Conservation (phyloP, 2,113 vertebrate genomes). For the Vidua chalybeata region DNA sequence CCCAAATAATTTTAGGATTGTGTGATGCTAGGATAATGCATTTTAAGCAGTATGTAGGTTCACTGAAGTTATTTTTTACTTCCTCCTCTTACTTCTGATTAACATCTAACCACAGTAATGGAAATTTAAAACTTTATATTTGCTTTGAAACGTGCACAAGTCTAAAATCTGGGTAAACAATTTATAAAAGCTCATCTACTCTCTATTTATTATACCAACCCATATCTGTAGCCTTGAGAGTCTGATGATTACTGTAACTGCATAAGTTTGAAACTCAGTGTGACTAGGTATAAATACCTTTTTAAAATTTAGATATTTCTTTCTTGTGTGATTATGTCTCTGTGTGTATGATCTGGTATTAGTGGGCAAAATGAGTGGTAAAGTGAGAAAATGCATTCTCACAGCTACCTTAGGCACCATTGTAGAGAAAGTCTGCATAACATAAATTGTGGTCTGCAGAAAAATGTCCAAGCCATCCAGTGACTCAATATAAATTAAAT, state of each 20-base stretch:
- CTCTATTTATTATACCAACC: not conserved
- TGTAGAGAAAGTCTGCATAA: not conserved
- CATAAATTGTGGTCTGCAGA: not conserved
- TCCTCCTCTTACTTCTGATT: constrained; percentile 17
- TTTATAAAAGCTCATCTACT: not conserved
- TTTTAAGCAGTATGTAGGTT: constrained; percentile 1
- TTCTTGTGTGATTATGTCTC: not conserved
- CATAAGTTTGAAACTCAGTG: not conserved
- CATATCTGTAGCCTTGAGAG: not conserved
- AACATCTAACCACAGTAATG: not conserved
- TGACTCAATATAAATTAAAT: not conserved
- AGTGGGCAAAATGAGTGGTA: not conserved
- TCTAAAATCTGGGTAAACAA: not conserved
- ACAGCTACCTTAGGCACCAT: not conserved
- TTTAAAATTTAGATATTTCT: not conserved
- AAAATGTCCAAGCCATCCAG: not conserved
- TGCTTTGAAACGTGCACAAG: not conserved
- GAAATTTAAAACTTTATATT: not conserved
- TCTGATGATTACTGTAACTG: not conserved
- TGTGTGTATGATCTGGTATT: not conserved
- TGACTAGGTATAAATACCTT: not conserved
- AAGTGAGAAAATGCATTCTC: not conserved
- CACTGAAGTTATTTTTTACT: constrained; percentile 28
- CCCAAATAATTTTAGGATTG: not conserved
- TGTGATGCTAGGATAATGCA: not conserved